phyloP scores from a whole-genome alignment of 2,113 vertebrate genomes.

The Podilymbus podiceps region DNA sequence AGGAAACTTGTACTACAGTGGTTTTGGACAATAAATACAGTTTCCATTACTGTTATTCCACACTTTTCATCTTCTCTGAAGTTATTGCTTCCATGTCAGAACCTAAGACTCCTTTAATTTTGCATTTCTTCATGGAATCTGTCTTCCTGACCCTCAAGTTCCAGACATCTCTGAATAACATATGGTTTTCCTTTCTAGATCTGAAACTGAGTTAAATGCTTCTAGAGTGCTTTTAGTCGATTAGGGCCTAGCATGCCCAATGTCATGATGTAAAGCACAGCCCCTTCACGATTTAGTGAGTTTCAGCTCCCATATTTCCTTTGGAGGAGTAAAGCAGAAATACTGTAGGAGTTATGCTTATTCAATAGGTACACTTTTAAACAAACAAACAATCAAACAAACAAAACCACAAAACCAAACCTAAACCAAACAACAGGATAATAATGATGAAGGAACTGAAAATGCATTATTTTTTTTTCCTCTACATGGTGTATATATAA shows the following conservation, averaged over 20 bases:
- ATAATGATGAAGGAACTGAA: background rate
- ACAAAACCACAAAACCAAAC: too few relatives aligned
- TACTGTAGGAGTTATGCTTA: background rate
- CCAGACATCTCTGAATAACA: conserved; percentile 1
- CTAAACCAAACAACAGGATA: background rate
- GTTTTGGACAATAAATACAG: background rate
- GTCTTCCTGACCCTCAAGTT: background rate
- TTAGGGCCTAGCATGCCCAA: background rate
- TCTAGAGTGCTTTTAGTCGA: background rate
- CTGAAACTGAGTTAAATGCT: background rate
- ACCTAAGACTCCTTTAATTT: background rate
- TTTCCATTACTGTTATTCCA: background rate
- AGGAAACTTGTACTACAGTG: background rate
- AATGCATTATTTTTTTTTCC: background rate
- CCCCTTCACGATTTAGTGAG: background rate
- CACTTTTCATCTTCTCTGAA: background rate
- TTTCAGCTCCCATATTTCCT: background rate
- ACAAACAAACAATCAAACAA: background rate
- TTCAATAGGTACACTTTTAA: background rate
- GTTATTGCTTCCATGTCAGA: background rate
- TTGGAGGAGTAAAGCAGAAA: background rate
- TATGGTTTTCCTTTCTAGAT: background rate
- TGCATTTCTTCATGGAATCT: background rate
- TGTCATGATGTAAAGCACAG: background rate
- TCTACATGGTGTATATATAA: background rate